Evolutionary conservation across 2,113 vertebrate genomes (phyloP), one percentile per base, ranked within the genome.

Genomic region (Formicarius rufipectus): DNA sequence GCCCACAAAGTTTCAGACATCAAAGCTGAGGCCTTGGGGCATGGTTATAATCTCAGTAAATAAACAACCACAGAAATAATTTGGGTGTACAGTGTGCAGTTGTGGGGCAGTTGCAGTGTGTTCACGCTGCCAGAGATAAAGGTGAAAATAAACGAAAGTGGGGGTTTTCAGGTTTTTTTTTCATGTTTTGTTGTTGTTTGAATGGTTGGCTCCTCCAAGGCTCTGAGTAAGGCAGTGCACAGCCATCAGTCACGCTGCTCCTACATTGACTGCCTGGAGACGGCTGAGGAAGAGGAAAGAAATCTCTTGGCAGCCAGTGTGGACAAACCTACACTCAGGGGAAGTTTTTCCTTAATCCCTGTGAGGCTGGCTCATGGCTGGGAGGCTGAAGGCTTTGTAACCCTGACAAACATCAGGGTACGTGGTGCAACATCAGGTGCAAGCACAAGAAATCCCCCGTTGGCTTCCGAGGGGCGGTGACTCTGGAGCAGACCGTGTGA

Each of bases 1-100:
- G 59, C 82, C 85, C 74, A 33, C 82, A 64, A 59, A 82, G 72
- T 80, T 93, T 94, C 79, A 95, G 90, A 78, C 85, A 78, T 86
- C 85, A 91, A 88, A 93, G 87, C 45, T 25, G 49, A 90, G 50
- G 59, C 90, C 87, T 85, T 74, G 67, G 94, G 90, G 82, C 85
- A 56, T 12, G 79, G 55, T 83, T 93, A 6, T 87, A 83, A 93
- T 93, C 82, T 94, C 39, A 56, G 82, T 67, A 88, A 96, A 95
- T 71, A 96, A 96, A 76, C 62, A 91, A 88, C 85, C 63, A 90
- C 84, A 94, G 79, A n/a, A 93, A 42, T 49, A 20, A 66, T 73
- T 83, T 31, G 84, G 40, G 82, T 83, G 55, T 9, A n/a, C 37
- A 50, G n/a, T 17, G 78, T 50, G 84, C 71, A 85, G 91, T 33